Evolutionary conservation across 2,113 vertebrate species (phyloP), one percentile per base, ranked within the genome.

Genomic region (Alosa alosa): DNA sequence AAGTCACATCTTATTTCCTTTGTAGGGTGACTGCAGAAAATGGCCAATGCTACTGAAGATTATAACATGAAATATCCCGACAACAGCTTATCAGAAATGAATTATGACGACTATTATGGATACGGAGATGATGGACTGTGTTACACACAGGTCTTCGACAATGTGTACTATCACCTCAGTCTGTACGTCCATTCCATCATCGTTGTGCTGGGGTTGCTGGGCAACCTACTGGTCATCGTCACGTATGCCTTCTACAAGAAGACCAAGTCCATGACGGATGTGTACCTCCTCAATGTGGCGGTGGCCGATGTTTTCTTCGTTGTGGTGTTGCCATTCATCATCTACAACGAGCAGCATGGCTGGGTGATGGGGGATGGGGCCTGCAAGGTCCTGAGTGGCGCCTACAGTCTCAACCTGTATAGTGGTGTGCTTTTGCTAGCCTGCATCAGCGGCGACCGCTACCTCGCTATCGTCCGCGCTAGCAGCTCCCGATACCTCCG

Each of bases 271-370:
- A 97, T 99, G 96, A 99, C 98, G 0, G 98, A 99, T 0, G 92
- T 99, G 0, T 99, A 95, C 86, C 95, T 99, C 85, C 87, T 98
- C 49, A 97, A 99, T 82, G 96, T 99, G 91, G 98, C 98, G 82
- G 86, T 98, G 0, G 96, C 97, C 0, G 98, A 99, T 92, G 93
- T 98, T 50, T 90, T 99, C 0, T 97, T 98, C 0, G 96, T 97
- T 20, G 92, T 95, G 5, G 94, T 95, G 0, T 95, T 99, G 22
- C 98, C 98, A 0, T 93, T 99, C 85, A 96, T 97, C 89, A 95
- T 96, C 3, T 94, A 95, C 31, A 95, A 93, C 0, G 96, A 97
- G 0, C 89, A 93, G 82, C 60, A 85, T 0, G 81, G 90, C 0
- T 99, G 98, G 98, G 36, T 94, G 6, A 97, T 98, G 22, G 94